These are phyloP conservation scores for Sphecodes monilicornis DNA, from an alignment of 2,888 invertebrate genomes.

Conservation along the genomic window DNA sequence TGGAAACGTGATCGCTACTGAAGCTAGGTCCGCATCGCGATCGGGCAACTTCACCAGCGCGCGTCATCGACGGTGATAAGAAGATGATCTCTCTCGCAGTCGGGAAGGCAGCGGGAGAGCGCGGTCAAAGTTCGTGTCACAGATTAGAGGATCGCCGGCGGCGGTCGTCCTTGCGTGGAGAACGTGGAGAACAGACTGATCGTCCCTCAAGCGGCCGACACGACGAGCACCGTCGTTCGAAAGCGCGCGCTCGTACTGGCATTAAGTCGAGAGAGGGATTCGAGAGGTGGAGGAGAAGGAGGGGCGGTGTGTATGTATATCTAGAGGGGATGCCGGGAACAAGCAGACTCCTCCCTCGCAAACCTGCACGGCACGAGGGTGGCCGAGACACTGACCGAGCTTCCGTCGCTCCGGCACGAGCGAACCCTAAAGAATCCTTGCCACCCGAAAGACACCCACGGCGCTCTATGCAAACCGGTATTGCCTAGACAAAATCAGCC, in stretches of 20 bases:
- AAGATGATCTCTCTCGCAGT: constrained; percentile 6
- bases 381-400: constrained; percentile 76
- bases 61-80: constrained; percentile 52
- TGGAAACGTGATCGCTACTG: constrained; percentile 47
- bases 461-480: constrained; percentile 3
- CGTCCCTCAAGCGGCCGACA: constrained; percentile 71
- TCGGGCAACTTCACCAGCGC: constrained; percentile 41
- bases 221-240: constrained; percentile 78
- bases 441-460: constrained; percentile 30
- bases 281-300: constrained; percentile 51
- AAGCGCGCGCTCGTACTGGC: constrained; percentile 79
- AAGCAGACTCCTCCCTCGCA: constrained; percentile 70
- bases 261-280: constrained; percentile 69
- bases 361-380: constrained; percentile 73
- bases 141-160: constrained; percentile 50
- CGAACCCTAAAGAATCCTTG: constrained; percentile 51
- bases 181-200: constrained; percentile 82
- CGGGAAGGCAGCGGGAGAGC: constrained; percentile 42
- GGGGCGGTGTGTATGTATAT: constrained; percentile 53
- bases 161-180: constrained; percentile 77
- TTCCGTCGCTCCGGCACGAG: constrained; percentile 57
- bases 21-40: constrained; percentile 30
- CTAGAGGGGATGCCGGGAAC: constrained; percentile 69
- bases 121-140: constrained; percentile 73
- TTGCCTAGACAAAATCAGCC: not conserved